A percentile compares a stretch with the other conserved stretches of the same genome.
Conservation (phyloP, 30 jellyfish, hydroid and myxozoan species). For the Rhopilema esculentum region DNA sequence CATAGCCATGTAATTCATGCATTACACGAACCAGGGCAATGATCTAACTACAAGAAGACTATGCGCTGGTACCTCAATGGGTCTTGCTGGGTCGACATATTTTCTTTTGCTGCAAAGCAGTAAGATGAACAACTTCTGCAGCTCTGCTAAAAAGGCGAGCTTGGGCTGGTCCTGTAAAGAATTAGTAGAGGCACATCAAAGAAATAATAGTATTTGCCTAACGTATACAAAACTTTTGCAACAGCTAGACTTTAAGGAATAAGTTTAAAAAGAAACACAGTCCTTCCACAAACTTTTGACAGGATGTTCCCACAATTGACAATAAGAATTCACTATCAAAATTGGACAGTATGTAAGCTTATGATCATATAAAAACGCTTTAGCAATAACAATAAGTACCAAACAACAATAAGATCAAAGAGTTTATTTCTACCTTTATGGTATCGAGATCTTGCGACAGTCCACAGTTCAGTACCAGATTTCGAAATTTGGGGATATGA, state of each 20-base stretch:
- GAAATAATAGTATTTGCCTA: no score
- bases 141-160: constrained; percentile 58
- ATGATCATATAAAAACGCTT: no score
- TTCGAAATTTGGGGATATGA: constrained; percentile 74
- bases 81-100: constrained; percentile 73
- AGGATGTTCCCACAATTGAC: no score
- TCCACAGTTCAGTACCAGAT: constrained; percentile 47
- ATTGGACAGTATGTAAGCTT: no score
- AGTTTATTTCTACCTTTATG: constrained; percentile 15
- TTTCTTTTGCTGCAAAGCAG: constrained; percentile 72
- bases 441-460: constrained; percentile 19
- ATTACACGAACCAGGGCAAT: no score
- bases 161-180: constrained; percentile 62
- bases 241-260: no score
- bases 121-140: constrained; percentile 53
- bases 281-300: no score
- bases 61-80: constrained; percentile 72
- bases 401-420: not conserved
- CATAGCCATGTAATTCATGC: no score
- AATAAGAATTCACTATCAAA: no score
- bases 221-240: no score
- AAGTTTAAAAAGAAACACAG: no score
- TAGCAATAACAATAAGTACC: not conserved
- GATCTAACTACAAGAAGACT: no score
- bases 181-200: not conserved